These are phyloP conservation scores for Zygogramma bicolorata DNA, from an alignment of 2,888 invertebrate species.

Conservation along the genomic window DNA sequence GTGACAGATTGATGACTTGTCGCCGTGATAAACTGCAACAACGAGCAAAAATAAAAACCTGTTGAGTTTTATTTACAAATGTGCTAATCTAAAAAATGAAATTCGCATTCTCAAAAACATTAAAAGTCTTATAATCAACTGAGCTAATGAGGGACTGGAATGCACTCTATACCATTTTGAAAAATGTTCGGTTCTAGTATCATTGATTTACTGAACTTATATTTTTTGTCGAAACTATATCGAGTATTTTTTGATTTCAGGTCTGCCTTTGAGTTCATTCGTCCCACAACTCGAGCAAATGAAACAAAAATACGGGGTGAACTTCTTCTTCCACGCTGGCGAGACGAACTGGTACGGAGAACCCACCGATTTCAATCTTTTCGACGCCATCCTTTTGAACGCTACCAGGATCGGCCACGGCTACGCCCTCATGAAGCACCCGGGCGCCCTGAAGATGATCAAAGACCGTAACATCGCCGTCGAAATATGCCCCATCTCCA, in stretches of 20 bases:
- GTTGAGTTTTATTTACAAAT: too few relatives aligned
- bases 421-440: conserved; percentile 80
- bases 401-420: conserved; percentile 84
- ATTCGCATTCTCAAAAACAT: too few relatives aligned
- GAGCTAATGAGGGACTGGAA: too few relatives aligned
- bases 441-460: conserved; percentile 71
- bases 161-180: too few relatives aligned
- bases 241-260: conserved; percentile 26
- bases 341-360: conserved; percentile 83
- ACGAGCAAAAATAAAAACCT: too few relatives aligned
- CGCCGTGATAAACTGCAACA: too few relatives aligned
- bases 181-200: too few relatives aligned
- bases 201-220: too few relatives aligned
- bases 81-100: too few relatives aligned
- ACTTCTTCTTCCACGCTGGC: conserved; percentile 67
- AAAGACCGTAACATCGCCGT: conserved; percentile 74
- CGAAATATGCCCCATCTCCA: conserved; percentile 84
- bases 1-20: too few relatives aligned
- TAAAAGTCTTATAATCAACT: too few relatives aligned
- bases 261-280: conserved; percentile 73
- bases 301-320: conserved; percentile 41
- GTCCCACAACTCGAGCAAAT: conserved; percentile 61
- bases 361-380: conserved; percentile 76
- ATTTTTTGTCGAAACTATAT: too few relatives aligned
- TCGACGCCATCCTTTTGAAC: conserved; percentile 82